phyloP scores from a whole-genome alignment of 30 jellyfish, hydroid and myxozoan species.

The Cassiopea xamachana region DNA sequence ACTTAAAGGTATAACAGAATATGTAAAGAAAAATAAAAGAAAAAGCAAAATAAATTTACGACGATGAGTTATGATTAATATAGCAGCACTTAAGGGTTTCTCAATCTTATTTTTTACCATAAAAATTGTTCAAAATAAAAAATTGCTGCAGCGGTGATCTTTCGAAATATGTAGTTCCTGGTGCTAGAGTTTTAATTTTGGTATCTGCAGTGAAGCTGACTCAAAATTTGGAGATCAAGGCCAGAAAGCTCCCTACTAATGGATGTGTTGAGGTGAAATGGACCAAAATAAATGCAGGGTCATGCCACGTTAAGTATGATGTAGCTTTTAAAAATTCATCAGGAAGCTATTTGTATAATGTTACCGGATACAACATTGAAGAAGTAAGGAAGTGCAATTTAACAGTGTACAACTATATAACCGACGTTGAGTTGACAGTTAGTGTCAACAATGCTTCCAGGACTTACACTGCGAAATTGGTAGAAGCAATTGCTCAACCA shows the following conservation, averaged over 20 bases:
- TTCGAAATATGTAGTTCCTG: not conserved
- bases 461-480: conserved; percentile 5
- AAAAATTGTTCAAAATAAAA: too few relatives aligned
- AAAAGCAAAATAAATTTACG: not conserved
- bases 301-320: conserved; percentile 25
- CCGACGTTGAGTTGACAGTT: conserved; percentile 6
- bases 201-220: conserved; percentile 10
- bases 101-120: not conserved
- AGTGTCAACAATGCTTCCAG: conserved; percentile 20
- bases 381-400: conserved; percentile 13
- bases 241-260: not conserved
- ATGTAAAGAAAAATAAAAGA: too few relatives aligned
- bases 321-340: conserved; percentile 11
- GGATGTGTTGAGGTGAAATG: conserved; percentile 33
- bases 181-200: not conserved
- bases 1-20: too few relatives aligned
- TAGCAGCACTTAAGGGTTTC: not conserved
- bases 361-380: conserved; percentile 8
- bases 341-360: not conserved
- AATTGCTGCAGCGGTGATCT: not conserved
- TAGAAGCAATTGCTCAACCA: not conserved
- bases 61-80: too few relatives aligned
- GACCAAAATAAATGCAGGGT: conserved; percentile 8
- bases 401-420: conserved; percentile 9
- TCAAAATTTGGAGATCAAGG: not conserved